Percentiles rank a stretch among this genome's conserved stretches.
phyloP scores from a whole-genome alignment of 2,113 vertebrate genomes.

The Bagarius yarrelli region DNA sequence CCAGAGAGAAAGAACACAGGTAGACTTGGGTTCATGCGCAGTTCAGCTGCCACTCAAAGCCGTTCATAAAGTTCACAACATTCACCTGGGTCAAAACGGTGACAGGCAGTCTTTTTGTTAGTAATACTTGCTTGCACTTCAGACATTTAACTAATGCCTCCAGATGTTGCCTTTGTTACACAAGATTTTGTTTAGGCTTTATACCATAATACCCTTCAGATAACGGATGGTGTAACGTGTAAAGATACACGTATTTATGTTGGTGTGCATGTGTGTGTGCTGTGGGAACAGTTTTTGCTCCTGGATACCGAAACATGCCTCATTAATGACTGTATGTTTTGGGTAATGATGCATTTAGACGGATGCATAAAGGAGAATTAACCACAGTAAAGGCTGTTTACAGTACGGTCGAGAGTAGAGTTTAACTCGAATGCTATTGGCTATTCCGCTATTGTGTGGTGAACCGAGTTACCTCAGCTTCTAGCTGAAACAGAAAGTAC shows the following conservation, averaged over 20 bases:
- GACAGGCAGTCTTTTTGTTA: neutral
- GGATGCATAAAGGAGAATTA: conserved; percentile 18
- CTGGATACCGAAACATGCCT: conserved; percentile 22
- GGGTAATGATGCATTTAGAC: conserved; percentile 32
- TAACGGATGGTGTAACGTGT: neutral
- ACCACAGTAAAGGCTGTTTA: conserved; percentile 3
- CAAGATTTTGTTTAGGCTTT: neutral
- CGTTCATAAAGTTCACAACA: conserved; percentile 9
- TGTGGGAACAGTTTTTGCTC: conserved; percentile 18
- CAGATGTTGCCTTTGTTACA: conserved; percentile 10
- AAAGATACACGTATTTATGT: neutral
- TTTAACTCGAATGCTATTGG: neutral
- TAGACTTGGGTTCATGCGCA: conserved; percentile 33
- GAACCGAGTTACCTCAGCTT: conserved; percentile 24
- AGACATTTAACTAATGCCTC: conserved; percentile 20
- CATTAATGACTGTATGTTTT: conserved; percentile 35
- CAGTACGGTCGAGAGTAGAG: neutral
- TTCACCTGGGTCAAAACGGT: neutral
- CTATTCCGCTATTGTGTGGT: neutral
- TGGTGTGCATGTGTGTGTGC: neutral
- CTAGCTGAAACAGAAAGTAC: neutral
- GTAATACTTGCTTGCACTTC: conserved; percentile 27
- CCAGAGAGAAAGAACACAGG: conserved; percentile 47
- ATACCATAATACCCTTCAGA: neutral
- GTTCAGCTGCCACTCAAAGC: conserved; percentile 31